Conservation (phyloP, 2,888 invertebrate species). For the Diarsia mendica region DNA sequence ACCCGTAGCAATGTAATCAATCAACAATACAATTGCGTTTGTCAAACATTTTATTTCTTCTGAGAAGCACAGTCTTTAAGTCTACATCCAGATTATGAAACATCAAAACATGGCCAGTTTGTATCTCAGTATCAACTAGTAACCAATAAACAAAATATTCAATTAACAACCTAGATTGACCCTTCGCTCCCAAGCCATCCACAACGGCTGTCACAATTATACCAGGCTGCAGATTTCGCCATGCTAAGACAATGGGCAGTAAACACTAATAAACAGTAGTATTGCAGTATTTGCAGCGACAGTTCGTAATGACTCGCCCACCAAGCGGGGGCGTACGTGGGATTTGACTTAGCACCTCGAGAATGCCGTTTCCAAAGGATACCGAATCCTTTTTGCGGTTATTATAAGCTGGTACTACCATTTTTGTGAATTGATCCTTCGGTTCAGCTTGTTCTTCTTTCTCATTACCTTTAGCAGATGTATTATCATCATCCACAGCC, state of each 20-base stretch:
- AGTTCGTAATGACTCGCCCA: conserved; percentile 64
- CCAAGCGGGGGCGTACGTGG: conserved; percentile 55
- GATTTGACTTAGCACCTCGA: conserved; percentile 59
- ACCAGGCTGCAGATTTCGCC: conserved; percentile 58
- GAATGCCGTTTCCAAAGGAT: conserved; percentile 43
- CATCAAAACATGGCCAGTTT: background rate
- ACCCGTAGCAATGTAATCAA: background rate
- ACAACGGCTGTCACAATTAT: conserved; percentile 52
- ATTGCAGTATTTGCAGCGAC: conserved; percentile 57
- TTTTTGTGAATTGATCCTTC: conserved; percentile 23
- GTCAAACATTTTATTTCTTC: background rate
- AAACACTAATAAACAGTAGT: conserved; percentile 61
- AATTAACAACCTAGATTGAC: conserved; percentile 57
- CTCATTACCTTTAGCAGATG: background rate
- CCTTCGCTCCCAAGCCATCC: conserved; percentile 50
- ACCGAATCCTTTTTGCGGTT: conserved; percentile 46
- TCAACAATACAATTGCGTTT: background rate
- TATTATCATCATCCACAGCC: background rate
- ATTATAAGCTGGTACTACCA: conserved; percentile 19
- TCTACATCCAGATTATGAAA: background rate
- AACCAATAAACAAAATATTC: conserved; percentile 50
- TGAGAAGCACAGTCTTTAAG: background rate
- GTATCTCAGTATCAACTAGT: background rate
- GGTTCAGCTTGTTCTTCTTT: background rate
- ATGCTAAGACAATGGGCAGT: conserved; percentile 62